Percentiles rank a stretch among this genome's conserved stretches.
phyloP scores from a whole-genome alignment of 2,888 invertebrate species.

The Drosophila trichaetosa region DNA sequence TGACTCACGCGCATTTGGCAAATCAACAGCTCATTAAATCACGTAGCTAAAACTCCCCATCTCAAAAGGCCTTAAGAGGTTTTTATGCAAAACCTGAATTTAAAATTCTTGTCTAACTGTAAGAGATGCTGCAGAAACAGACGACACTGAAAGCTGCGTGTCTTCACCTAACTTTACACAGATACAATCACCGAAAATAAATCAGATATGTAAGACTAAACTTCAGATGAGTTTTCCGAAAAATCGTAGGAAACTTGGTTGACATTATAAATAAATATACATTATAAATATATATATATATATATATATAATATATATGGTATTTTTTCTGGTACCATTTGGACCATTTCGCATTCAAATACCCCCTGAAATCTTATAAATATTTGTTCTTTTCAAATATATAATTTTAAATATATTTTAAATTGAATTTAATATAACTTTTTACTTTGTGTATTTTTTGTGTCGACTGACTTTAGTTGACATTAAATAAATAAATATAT shows the following conservation, averaged over 20 bases:
- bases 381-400: no score
- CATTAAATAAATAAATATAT: neutral
- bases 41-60: slow-evolving; percentile 26
- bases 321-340: no score
- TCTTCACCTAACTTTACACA: neutral
- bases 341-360: no score
- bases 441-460: no score
- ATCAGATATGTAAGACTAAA: neutral
- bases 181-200: neutral
- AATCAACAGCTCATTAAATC: slow-evolving; percentile 75
- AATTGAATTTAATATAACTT: no score
- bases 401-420: no score
- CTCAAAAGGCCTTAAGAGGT: slow-evolving; percentile 18
- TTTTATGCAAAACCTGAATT: slow-evolving; percentile 21
- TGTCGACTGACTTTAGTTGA: neutral
- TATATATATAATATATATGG: neutral
- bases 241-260: neutral
- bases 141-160: neutral
- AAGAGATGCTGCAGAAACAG: neutral
- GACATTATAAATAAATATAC: neutral
- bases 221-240: neutral
- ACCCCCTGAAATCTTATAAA: no score
- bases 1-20: slow-evolving; percentile 57
- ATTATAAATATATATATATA: neutral
- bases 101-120: slow-evolving; percentile 26